Evolutionary conservation across 2,113 vertebrate genomes (phyloP).

Genomic region (Panthera leo): DNA sequence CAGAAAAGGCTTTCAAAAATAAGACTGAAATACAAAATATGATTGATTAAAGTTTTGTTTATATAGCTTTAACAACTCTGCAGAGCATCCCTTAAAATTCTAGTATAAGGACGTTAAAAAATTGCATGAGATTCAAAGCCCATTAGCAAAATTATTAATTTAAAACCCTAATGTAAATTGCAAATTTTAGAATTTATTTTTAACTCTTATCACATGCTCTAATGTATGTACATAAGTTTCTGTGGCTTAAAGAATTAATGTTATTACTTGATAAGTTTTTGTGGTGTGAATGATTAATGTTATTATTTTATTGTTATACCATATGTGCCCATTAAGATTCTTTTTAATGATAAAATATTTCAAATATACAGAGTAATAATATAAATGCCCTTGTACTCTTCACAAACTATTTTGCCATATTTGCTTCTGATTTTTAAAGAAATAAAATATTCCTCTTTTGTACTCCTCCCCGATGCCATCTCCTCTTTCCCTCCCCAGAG

Average conservation of each 20-base stretch:
- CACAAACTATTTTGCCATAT: conserved; percentile 69
- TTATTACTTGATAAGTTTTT: conserved; percentile 54
- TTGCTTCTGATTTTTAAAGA: conserved; percentile 73
- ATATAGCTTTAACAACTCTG: conserved; percentile 12
- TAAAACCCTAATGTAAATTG: conserved; percentile 44
- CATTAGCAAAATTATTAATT: conserved; percentile 41
- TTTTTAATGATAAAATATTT: conserved; percentile 64
- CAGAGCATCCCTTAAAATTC: conserved; percentile 11
- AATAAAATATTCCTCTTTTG: conserved; percentile 72
- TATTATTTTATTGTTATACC: conserved; percentile 59
- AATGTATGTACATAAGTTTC: conserved; percentile 57
- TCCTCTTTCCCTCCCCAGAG: conserved; percentile 32
- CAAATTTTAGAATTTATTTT: conserved; percentile 59
- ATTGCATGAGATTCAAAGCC: conserved; percentile 55
- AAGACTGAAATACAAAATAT: conserved; percentile 6
- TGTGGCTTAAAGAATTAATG: conserved; percentile 51
- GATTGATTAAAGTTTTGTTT: conserved; percentile 21
- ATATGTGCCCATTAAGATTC: conserved; percentile 64
- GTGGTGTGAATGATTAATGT: conserved; percentile 54
- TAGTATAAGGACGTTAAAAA: conserved; percentile 26
- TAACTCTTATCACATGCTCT: conserved; percentile 37
- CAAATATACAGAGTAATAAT: conserved; percentile 54
- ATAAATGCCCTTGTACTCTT: conserved; percentile 63
- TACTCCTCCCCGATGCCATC: not conserved
- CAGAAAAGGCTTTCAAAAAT: conserved; percentile 49